Evolutionary conservation across 1,140 invertebrate genomes (phyloP).

Genomic region (Drosophila busckii): DNA sequence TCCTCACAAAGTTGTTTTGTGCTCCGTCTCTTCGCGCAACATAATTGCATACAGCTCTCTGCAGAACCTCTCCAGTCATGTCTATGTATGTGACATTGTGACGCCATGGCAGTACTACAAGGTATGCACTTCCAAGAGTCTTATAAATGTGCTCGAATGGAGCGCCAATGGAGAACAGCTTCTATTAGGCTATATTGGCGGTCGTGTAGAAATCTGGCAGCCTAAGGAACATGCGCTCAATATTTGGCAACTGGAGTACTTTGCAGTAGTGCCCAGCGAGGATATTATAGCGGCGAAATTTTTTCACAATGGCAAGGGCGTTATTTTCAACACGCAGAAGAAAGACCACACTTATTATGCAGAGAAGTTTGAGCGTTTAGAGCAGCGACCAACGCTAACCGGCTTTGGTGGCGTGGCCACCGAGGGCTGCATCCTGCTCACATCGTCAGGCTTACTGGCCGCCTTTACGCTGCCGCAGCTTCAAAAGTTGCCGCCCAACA

Average conservation of each 20-base stretch:
- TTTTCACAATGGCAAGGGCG: constrained; percentile 91
- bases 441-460: constrained; percentile 90
- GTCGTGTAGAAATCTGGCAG: constrained; percentile 87
- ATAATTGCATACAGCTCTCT: constrained; percentile 89
- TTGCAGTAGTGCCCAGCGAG: constrained; percentile 84
- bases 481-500: constrained; percentile 38
- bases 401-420: constrained; percentile 90
- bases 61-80: constrained; percentile 81
- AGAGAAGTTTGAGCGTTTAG: constrained; percentile 90
- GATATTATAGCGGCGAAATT: constrained; percentile 89
- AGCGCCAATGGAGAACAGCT: constrained; percentile 89
- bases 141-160: constrained; percentile 91
- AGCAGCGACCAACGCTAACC: constrained; percentile 88
- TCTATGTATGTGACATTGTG: constrained; percentile 92
- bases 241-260: constrained; percentile 84
- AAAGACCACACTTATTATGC: constrained; percentile 86
- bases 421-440: constrained; percentile 90
- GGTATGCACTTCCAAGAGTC: constrained; percentile 80
- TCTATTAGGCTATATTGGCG: constrained; percentile 86
- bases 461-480: constrained; percentile 82
- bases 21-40: constrained; percentile 88
- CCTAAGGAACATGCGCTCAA: constrained; percentile 89
- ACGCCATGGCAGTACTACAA: constrained; percentile 88
- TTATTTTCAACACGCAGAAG: constrained; percentile 84
- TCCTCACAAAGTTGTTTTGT: constrained; percentile 73